Evolutionary conservation across 2,113 vertebrate species (phyloP).

Genomic region (Murina feae): DNA sequence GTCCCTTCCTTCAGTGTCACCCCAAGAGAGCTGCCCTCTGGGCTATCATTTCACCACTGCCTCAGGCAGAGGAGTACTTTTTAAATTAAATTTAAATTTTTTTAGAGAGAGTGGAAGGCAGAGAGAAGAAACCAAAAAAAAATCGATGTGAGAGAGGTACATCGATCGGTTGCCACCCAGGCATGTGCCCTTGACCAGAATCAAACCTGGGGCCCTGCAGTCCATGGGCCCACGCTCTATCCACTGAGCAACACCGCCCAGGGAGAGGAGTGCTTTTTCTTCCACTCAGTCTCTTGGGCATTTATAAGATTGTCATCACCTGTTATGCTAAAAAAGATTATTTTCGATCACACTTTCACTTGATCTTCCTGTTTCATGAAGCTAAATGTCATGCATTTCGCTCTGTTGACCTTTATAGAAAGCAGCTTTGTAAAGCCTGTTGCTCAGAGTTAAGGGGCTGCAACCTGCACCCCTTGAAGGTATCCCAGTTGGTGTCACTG

Average conservation of each 20-base stretch:
- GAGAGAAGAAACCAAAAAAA: too few species aligned
- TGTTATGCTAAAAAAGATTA: background rate
- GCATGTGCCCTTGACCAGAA: too few species aligned
- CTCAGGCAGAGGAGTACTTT: background rate
- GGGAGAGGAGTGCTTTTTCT: background rate
- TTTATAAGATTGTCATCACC: slow-evolving; percentile 50
- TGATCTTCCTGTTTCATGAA: too few species aligned
- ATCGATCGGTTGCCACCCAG: too few species aligned
- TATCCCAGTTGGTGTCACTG: too few species aligned
- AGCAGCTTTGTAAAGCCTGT: background rate
- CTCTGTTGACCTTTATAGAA: slow-evolving; percentile 4
- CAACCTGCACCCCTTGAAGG: background rate
- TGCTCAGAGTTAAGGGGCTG: background rate
- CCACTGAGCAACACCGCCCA: too few species aligned
- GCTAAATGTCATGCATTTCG: too few species aligned
- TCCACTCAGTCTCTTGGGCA: background rate
- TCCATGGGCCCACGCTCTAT: too few species aligned
- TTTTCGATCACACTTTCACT: background rate
- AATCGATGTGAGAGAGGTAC: too few species aligned
- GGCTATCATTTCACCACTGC: background rate
- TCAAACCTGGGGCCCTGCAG: too few species aligned
- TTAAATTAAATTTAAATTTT: too few species aligned
- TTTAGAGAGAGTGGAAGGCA: too few species aligned
- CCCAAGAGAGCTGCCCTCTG: background rate
- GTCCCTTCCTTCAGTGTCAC: background rate